Conservation (phyloP, 1,140 invertebrate genomes). For the Apis cerana region DNA sequence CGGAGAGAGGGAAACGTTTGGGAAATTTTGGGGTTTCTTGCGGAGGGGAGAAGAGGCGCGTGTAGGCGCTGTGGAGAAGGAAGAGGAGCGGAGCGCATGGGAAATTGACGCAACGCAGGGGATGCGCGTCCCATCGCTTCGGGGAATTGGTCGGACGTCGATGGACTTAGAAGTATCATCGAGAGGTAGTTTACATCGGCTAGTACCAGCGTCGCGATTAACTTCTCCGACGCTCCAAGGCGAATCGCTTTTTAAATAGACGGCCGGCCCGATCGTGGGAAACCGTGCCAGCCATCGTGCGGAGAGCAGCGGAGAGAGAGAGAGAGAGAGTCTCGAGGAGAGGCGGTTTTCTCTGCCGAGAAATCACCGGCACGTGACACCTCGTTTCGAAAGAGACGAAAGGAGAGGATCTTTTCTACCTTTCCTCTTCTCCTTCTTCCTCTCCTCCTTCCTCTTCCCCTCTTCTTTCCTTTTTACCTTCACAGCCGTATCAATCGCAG, state of each 20-base stretch:
- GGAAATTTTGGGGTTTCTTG: no score
- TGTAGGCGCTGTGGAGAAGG: no score
- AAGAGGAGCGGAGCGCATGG: conserved; percentile 25
- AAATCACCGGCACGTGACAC: conserved; percentile 17
- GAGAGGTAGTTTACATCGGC: conserved; percentile 76
- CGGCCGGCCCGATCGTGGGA: conserved; percentile 67
- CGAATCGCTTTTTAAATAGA: conserved; percentile 73
- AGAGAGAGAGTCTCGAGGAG: not conserved
- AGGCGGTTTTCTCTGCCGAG: conserved; percentile 17
- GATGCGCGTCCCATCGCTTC: conserved; percentile 65
- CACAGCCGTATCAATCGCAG: not conserved
- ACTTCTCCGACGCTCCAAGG: conserved; percentile 69
- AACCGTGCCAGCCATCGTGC: conserved; percentile 37
- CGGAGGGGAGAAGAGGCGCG: no score
- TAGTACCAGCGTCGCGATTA: conserved; percentile 71
- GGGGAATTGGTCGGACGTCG: conserved; percentile 73
- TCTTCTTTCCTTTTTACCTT: no score
- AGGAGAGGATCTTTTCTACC: not conserved
- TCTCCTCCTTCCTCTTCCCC: no score
- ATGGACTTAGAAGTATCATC: conserved; percentile 72
- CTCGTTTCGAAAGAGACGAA: not conserved
- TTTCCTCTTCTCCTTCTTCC: no score
- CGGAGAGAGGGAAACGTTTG: no score
- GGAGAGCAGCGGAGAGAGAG: not conserved
- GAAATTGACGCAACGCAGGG: conserved; percentile 58